Base-by-base conservation (phyloP, 2,797 vertebrate genomes). In the Cottoperca gobio region DNA sequence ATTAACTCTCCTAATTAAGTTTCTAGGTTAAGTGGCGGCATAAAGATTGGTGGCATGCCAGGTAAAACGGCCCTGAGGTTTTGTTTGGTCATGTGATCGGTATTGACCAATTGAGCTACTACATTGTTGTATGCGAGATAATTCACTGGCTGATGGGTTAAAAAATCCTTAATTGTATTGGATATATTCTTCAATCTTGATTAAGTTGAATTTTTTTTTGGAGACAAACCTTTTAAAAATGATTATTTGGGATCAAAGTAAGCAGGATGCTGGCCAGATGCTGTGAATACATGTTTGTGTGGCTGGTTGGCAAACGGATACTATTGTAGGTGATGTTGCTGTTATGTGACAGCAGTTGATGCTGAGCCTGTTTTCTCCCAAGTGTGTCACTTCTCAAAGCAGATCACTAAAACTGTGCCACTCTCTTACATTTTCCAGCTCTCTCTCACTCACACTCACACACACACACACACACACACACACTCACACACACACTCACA, bases 1-100 rank as follows among this genome's bases (percentile, higher is more conserved):
- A 89, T 88, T 81, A 86, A 88, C 75, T 81, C 70, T 33, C 58
- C 75, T 89, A 89, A 89, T 89, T 82, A 88, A 82, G 81, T 81
- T 84, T 76, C 45, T 53, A 57, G 79, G 72, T 81, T 88, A 86
- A 88, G 78, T 79, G 73, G 83, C 81, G 39, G 61, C 45, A 42
- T 69, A 65, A 64, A 74, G 76, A 58, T 71, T 60, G 57, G 73
- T 78, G 73, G 60, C 28, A 42, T 78, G 78, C 76, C 81, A 81
- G 83, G 79, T 84, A 74, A 67, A n/a, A 65, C 40, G 35, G 61
- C 80, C 84, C 55, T n/a, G 73, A 75, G 76, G 62, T 62, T 78
- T 61, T 6, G 49, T 78, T 61, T 6, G 49, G 73, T 42, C 65
- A 62, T 7, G 62, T 73, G 68, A 68, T 33, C 35, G 66, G 55